Base-by-base conservation (phyloP, 2,888 invertebrate species). In the Drosophila suboccidentalis region DNA sequence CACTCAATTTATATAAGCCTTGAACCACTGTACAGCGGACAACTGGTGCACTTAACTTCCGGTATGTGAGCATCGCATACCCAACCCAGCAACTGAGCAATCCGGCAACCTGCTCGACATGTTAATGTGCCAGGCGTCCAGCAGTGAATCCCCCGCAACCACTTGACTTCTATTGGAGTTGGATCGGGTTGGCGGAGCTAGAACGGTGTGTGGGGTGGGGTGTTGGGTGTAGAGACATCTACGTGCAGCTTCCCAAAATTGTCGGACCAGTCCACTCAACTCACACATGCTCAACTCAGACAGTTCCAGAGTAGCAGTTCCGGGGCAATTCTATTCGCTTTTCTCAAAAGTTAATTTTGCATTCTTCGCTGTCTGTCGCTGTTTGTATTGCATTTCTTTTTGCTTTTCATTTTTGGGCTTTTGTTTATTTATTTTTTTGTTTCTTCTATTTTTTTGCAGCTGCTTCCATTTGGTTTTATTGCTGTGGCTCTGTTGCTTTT, bases 391-490 rank as follows among this genome's bases (percentile, higher is more conserved):
- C 64, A 64, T 38, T 64, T 60, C 47, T 51, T 58, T 44, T 39
- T 63, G 34, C 57, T 53, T 13, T 64, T 34, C 10, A 6, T 39
- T 36, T 36, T 41, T 19, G 57, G 19, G 19, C 17, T 53, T 58
- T 60, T 54, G 15, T 44, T 38, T 19, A 15, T 47, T 53, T 34
- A 29, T 6, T 26, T 26, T 26, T 39, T 51, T 43, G 5, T 32
- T 10, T 44, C 32, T 17, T 51, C 19, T 17, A 44, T 47, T 15
- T 15, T 44, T 44, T 44, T 39, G 15, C 29, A 44, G 47, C 62
- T 46, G 63, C 57, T 71, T 83, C 68, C 71, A 87, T 87, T 82
- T 80, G 71, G 75, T 83, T 80, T 83, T 80, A 83, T 77, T 85
- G 59, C 70, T 49, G 19, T 46, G 36, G 34, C 19, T 57, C 34